phyloP scores from a whole-genome alignment of 1,140 invertebrate genomes.

The Drosophila neocordata region DNA sequence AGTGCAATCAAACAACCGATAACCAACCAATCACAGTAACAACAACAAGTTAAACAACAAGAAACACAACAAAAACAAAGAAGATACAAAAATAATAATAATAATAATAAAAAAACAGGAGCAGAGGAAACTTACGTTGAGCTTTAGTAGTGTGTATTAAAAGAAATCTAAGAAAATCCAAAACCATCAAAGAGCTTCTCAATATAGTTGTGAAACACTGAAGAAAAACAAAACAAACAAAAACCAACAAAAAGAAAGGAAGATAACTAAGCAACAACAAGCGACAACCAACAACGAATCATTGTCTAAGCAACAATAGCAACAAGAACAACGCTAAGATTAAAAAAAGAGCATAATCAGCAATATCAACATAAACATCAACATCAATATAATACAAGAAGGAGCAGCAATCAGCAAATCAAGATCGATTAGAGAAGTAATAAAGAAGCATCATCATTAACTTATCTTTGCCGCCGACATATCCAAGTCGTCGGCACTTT shows the following conservation, averaged over 20 bases:
- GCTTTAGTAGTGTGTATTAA: conserved; percentile 74
- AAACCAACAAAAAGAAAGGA: too few relatives aligned
- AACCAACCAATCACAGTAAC: conserved; percentile 47
- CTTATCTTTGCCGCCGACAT: conserved; percentile 41
- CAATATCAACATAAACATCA: background rate
- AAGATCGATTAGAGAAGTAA: conserved; percentile 12
- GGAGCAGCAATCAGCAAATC: conserved; percentile 41
- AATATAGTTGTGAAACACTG: conserved; percentile 68
- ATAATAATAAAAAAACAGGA: conserved; percentile 34
- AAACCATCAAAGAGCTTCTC: conserved; percentile 68
- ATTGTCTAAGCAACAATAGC: background rate
- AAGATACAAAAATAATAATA: conserved; percentile 27
- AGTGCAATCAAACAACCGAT: conserved; percentile 7
- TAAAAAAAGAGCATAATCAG: background rate
- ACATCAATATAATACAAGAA: background rate
- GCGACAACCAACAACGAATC: conserved; percentile 9
- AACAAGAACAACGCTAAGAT: conserved; percentile 15
- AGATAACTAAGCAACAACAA: conserved; percentile 15
- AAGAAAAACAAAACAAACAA: conserved; percentile 15
- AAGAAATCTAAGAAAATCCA: conserved; percentile 25
- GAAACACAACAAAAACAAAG: conserved; percentile 70
- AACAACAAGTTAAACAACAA: conserved; percentile 48
- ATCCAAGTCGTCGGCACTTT: conserved; percentile 44
- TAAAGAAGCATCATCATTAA: conserved; percentile 4
- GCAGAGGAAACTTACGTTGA: conserved; percentile 65